Base-by-base conservation (phyloP, 2,888 invertebrate genomes). In the Dichetophora obliterata region DNA sequence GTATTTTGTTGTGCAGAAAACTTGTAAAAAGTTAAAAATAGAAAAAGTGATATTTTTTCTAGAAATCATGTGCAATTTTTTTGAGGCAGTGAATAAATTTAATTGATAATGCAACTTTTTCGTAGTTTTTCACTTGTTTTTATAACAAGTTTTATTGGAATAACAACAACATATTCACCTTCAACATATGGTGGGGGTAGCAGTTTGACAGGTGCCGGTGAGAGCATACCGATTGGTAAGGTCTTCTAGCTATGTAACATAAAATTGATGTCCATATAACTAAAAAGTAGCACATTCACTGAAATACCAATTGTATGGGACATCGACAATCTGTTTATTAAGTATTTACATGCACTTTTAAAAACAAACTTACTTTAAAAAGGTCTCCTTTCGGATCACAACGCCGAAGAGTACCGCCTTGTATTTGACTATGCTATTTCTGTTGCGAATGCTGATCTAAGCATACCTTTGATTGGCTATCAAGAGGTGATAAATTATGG, bases 401-500 rank as follows among this genome's bases (percentile, higher is more conserved):
- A 82, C 75, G 82, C 84, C 3, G 84, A 86, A 3, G 75, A 82
- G 63, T 82, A 87, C 75, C 80, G 82, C 2, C 84, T 83, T 59
- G 84, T 88, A 9, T 89, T 89, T 72, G 83, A 87, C 63, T 84
- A 85, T 80, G 86, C 89, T 68, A 89, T 88, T 27, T 77, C 85
- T 3, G 81, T 81, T 75, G 88, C 85, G 0, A 89, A 88, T 80
- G 82, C 78, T 9, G 86, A 87, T 48, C 81, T 87, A 3, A 83
- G 85, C 24, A 81, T 86, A 43, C 86, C 83, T 0, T 74, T 89
- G 11, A 79, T 78, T 71, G 85, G 84, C 2, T 80, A 82, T 54
- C 80, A 87, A 43, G 87, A 83, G 63, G 82, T 89, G 82, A 90
- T 91, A 4, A 83, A 90, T 31, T 91, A 90, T 57, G 92, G 91